Conservation (phyloP, 2,113 vertebrate genomes). For the Aptenodytes patagonicus region DNA sequence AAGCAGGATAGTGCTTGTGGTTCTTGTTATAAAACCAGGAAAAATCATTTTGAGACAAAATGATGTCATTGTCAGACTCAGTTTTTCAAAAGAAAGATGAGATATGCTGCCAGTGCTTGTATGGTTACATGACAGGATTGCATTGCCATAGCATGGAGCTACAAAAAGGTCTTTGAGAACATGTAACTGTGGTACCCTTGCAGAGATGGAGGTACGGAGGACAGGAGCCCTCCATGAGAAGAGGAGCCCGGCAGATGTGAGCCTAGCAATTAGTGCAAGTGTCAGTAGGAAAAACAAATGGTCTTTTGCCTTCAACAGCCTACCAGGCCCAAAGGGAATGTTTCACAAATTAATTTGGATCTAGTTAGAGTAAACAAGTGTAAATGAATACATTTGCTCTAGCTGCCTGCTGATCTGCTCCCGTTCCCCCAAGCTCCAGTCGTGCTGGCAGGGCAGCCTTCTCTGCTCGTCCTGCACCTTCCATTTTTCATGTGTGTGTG, state of each 20-base stretch:
- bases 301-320: not conserved
- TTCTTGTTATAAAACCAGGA: not conserved
- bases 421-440: not conserved
- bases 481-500: no score
- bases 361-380: not conserved
- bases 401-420: not conserved
- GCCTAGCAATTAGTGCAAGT: not conserved
- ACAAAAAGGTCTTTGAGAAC: not conserved
- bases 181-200: not conserved
- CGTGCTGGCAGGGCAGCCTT: not conserved
- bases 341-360: not conserved
- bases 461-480: not conserved
- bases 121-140: not conserved
- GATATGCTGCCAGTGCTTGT: not conserved
- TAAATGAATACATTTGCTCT: not conserved
- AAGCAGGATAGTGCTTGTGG: not conserved
- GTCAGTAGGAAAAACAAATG: not conserved
- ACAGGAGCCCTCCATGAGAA: not conserved
- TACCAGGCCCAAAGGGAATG: not conserved
- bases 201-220: rapidly evolving
- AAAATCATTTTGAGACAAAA: not conserved
- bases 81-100: not conserved
- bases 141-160: not conserved
- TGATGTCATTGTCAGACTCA: not conserved
- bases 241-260: not conserved